Evolutionary conservation across 2,888 invertebrate genomes (phyloP).

Genomic region (Phaonia tiefii): DNA sequence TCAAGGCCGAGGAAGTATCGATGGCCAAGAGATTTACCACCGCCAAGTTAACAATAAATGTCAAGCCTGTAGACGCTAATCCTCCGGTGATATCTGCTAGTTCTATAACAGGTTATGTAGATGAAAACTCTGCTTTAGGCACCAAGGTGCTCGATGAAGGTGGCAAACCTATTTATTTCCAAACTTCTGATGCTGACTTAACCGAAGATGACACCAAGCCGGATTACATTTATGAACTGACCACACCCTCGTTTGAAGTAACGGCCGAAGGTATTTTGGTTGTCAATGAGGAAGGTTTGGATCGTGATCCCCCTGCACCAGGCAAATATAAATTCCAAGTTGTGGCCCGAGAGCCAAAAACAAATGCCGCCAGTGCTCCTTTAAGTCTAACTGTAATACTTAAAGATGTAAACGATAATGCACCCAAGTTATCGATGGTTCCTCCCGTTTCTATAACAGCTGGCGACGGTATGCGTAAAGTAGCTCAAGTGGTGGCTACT

Average conservation of each 20-base stretch:
- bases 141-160: constrained; percentile 87
- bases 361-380: constrained; percentile 91
- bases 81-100: constrained; percentile 89
- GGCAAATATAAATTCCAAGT: constrained; percentile 93
- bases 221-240: constrained; percentile 90
- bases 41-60: constrained; percentile 90
- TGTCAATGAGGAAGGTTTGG: constrained; percentile 91
- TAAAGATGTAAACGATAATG: constrained; percentile 93
- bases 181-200: constrained; percentile 92
- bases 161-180: constrained; percentile 86
- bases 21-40: constrained; percentile 90
- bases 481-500: constrained; percentile 87
- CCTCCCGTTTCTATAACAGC: constrained; percentile 91
- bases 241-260: constrained; percentile 91
- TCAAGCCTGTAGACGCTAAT: constrained; percentile 92
- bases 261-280: constrained; percentile 87
- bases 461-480: constrained; percentile 85
- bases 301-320: constrained; percentile 92
- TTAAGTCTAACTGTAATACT: constrained; percentile 88
- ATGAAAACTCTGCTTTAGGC: constrained; percentile 93
- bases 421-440: constrained; percentile 89
- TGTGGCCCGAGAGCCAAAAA: constrained; percentile 90
- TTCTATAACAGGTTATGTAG: constrained; percentile 88
- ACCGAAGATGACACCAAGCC: constrained; percentile 91
- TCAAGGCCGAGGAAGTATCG: constrained; percentile 93